These are phyloP conservation scores for Scaptomyza flava DNA, from an alignment of 2,888 invertebrate species.

Conservation along the genomic window DNA sequence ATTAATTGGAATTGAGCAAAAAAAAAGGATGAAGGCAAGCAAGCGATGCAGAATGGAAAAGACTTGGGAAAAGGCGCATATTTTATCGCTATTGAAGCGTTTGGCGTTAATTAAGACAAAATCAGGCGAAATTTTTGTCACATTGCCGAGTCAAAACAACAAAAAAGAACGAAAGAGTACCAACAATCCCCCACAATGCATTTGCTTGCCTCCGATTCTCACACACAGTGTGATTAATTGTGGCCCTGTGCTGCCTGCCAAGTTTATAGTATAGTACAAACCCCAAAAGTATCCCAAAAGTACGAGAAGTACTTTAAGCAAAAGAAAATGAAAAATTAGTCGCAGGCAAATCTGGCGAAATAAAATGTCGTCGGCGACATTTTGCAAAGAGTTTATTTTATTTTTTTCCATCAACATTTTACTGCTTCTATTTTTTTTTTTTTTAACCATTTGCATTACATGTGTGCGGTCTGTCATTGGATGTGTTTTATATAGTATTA, in stretches of 20 bases:
- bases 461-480: conserved; percentile 42
- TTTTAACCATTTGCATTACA: conserved; percentile 25
- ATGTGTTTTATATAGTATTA: conserved; percentile 17
- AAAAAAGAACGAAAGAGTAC: too few species aligned
- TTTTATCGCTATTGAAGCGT: conserved; percentile 84
- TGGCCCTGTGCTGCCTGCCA: conserved; percentile 69
- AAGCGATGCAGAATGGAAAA: conserved; percentile 27
- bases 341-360: conserved; percentile 82
- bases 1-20: conserved; percentile 81
- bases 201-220: background rate
- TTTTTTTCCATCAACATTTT: background rate
- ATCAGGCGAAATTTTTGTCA: conserved; percentile 83
- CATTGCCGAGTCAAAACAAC: conserved; percentile 64
- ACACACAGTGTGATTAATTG: conserved; percentile 72
- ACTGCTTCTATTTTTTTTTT: conserved; percentile 15
- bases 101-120: conserved; percentile 84
- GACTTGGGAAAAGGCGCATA: conserved; percentile 69
- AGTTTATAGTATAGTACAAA: conserved; percentile 17
- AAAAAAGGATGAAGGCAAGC: background rate
- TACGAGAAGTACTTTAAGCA: conserved; percentile 22
- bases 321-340: conserved; percentile 82
- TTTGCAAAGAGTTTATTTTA: conserved; percentile 71
- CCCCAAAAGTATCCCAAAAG: conserved; percentile 1
- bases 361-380: conserved; percentile 84
- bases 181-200: conserved; percentile 13